Evolutionary conservation across 2,888 invertebrate genomes (phyloP), one percentile per base, ranked within the genome.

Genomic region (Drosophila cyrtoloma): DNA sequence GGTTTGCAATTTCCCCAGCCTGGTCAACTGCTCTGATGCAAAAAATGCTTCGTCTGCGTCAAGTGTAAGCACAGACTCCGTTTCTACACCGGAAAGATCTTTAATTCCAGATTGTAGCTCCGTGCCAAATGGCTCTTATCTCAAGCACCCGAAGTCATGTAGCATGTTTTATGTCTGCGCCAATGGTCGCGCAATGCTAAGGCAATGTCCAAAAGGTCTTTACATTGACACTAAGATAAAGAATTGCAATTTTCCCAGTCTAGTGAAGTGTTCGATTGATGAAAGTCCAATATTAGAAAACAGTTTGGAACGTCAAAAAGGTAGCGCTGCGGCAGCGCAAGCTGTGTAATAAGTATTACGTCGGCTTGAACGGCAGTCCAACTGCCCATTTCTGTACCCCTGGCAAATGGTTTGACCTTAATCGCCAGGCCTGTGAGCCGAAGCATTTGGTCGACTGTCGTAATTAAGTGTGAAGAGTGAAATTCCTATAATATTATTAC

Each of bases 341-440:
- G 39, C 39, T 58, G 26, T 77, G 68, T 37, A 89, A 89, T 35
- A 85, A 84, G 67, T 89, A 73, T 42, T 89, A 75, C 35, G 60
- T 79, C 9, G 89, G 87, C 26, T 32, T 26, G 1, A 67, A 72
- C 2, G 85, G 75, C 42, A 56, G 22, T 14, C 59, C 87, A 14
- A 39, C 47, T 7, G 42, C 64, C n/a, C 73, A 77, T 47, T 85
- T 77, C 55, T 85, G 89, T 66, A 62, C 32, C 10, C 73, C 82
- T 9, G 87, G 87, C 9, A 44, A 73, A 26, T 74, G 89, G 84
- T 86, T 86, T 68, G 86, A 84, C 55, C 52, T 63, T 12, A 60
- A 71, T 33, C 69, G 51, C 22, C 44, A 58, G 33, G 64, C 65
- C 51, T 86, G 86, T 44, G 56, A 39, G 12, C 51, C 57, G 30